phyloP scores from a whole-genome alignment of 64 coral and sea anemone genomes.

The Stylophora pistillata region DNA sequence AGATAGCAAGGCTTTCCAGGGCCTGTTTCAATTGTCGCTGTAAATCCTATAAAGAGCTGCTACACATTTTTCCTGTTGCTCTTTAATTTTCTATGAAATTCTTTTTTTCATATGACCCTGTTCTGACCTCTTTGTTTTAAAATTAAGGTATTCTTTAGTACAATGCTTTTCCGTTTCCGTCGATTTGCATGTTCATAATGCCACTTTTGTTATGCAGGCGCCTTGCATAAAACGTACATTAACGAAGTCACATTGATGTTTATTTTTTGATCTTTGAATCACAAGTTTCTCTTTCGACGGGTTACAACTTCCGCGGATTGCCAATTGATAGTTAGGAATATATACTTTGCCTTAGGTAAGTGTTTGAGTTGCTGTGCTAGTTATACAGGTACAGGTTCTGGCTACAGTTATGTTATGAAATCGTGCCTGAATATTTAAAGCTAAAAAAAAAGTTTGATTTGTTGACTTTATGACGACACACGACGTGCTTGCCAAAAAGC shows the following conservation, averaged over 20 bases:
- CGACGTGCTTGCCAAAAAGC: no score
- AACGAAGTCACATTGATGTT: background rate
- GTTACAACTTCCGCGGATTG: background rate
- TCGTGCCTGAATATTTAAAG: no score
- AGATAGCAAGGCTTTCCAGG: background rate
- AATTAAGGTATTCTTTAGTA: background rate
- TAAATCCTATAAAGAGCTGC: background rate
- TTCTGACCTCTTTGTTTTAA: background rate
- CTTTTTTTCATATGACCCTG: background rate
- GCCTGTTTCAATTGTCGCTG: background rate
- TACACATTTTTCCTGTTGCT: background rate
- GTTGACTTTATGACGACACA: no score
- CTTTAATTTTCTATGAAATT: background rate
- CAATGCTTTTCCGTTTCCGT: background rate
- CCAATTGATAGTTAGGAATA: no score
- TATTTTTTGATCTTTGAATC: background rate
- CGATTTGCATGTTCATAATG: conserved; percentile 13
- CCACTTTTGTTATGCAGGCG: background rate
- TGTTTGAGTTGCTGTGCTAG: no score
- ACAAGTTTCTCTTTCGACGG: background rate
- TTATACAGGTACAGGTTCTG: no score
- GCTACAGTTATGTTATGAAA: no score
- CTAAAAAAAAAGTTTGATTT: no score
- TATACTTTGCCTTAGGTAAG: no score
- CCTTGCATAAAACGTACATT: conserved; percentile 39